phyloP scores from a whole-genome alignment of 1,140 invertebrate genomes.

The Trachymyrmex cornetzi region DNA sequence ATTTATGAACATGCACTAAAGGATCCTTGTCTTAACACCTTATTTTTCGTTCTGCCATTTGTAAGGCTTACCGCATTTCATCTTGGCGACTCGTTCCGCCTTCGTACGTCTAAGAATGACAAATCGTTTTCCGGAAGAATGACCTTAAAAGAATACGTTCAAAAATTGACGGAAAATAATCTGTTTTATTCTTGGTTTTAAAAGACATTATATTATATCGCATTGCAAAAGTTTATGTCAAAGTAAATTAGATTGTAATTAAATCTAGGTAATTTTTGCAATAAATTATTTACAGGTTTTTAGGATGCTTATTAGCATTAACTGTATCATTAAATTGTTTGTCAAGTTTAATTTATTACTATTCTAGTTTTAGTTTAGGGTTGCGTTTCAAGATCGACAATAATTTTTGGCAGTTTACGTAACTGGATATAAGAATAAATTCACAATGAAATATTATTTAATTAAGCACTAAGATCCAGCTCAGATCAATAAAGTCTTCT shows the following conservation, averaged over 20 bases:
- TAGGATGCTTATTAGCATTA: no score
- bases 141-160: neutral
- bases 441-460: no score
- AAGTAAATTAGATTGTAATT: neutral
- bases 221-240: neutral
- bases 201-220: neutral
- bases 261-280: neutral
- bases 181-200: conserved; percentile 1
- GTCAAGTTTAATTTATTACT: no score
- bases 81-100: conserved; percentile 38
- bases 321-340: no score
- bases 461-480: no score
- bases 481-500: no score
- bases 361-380: no score
- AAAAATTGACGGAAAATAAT: conserved; percentile 34
- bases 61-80: conserved; percentile 56
- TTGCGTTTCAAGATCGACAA: no score
- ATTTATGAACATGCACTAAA: conserved; percentile 58
- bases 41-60: conserved; percentile 58
- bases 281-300: neutral
- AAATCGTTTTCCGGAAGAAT: conserved; percentile 39
- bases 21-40: conserved; percentile 49
- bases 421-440: no score
- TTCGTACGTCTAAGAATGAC: conserved; percentile 42
- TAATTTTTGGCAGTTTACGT: no score